Evolutionary conservation across 1,140 invertebrate genomes (phyloP).

Genomic region (Nephotettix cincticeps): DNA sequence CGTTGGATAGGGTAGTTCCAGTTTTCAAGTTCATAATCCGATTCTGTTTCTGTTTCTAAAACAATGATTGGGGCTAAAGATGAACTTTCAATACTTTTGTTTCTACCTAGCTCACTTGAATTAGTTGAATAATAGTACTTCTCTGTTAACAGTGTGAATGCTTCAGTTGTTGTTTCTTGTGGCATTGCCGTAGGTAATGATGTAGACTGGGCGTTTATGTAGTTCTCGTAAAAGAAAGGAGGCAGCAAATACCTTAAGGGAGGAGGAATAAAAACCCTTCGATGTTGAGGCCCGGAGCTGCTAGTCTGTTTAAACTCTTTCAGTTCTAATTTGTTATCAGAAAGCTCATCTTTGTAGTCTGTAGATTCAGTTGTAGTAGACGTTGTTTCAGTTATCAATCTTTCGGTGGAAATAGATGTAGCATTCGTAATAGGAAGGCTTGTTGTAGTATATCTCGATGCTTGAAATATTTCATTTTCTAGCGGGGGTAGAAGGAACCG

Average conservation of each 20-base stretch:
- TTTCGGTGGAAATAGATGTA: too few relatives aligned
- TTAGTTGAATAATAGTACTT: background rate
- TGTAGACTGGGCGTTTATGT: slow-evolving; percentile 2
- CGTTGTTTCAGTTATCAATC: too few relatives aligned
- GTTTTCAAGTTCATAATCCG: background rate
- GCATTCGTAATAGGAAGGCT: too few relatives aligned
- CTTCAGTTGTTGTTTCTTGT: background rate
- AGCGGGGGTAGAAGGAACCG: background rate
- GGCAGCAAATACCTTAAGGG: slow-evolving; percentile 29
- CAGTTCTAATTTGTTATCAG: too few relatives aligned
- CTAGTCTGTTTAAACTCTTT: too few relatives aligned
- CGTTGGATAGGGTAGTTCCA: too few relatives aligned
- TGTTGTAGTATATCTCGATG: too few relatives aligned
- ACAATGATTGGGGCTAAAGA: slow-evolving; percentile 2
- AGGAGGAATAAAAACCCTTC: slow-evolving; percentile 11
- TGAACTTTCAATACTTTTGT: slow-evolving; percentile 3
- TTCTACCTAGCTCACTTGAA: background rate
- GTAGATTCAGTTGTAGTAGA: too few relatives aligned
- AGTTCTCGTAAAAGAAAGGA: slow-evolving; percentile 22
- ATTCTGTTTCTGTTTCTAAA: background rate
- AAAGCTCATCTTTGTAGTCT: too few relatives aligned
- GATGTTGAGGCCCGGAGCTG: background rate
- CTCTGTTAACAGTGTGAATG: background rate
- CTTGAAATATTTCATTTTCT: background rate
- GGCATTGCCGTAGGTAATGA: background rate